phyloP scores from a whole-genome alignment of 2,888 invertebrate species.

The Synergus laeviventris region DNA sequence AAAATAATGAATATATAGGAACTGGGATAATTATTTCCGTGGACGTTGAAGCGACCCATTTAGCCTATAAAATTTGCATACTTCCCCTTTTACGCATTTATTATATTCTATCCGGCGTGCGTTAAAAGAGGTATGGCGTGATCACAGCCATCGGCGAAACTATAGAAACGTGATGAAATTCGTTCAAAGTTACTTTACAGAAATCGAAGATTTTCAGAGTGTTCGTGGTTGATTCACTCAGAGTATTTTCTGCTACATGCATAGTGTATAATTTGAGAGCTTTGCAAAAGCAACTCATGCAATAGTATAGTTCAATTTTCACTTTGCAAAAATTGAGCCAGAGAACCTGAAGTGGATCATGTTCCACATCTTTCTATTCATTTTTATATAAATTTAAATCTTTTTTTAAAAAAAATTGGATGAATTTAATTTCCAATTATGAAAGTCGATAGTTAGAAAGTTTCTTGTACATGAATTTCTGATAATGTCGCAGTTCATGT shows the following conservation, averaged over 20 bases:
- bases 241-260: background rate
- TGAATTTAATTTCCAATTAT: background rate
- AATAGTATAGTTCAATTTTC: background rate
- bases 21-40: conserved; percentile 68
- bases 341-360: background rate
- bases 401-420: background rate
- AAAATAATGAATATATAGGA: conserved; percentile 63
- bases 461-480: conserved; percentile 51
- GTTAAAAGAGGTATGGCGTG: conserved; percentile 1
- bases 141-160: conserved; percentile 17
- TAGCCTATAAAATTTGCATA: conserved; percentile 70
- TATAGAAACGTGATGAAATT: conserved; percentile 33
- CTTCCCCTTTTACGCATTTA: conserved; percentile 47
- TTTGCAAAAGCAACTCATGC: background rate
- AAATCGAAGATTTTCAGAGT: conserved; percentile 11
- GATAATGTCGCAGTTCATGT: conserved; percentile 62
- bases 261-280: background rate
- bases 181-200: conserved; percentile 23
- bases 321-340: background rate
- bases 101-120: conserved; percentile 41
- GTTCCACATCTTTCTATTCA: background rate
- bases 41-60: conserved; percentile 63
- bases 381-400: background rate
- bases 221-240: background rate
- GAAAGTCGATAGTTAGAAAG: background rate